phyloP scores from a whole-genome alignment of 2,797 vertebrate species.

The Sylvilagus floridanus region DNA sequence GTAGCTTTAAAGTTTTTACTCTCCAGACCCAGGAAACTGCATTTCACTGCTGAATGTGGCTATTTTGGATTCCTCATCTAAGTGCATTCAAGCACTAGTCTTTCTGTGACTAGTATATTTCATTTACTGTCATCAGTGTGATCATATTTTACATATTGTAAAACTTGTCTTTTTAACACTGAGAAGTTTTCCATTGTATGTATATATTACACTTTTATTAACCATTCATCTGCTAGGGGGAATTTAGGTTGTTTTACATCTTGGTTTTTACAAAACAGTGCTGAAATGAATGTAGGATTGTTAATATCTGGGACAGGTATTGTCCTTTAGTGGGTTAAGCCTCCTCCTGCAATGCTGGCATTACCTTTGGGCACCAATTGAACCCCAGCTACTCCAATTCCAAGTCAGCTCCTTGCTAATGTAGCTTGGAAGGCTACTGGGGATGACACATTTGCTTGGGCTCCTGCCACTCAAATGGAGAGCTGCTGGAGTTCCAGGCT shows the following conservation, averaged over 20 bases:
- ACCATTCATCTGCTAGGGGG: background rate
- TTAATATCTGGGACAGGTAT: no score
- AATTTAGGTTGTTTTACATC: background rate
- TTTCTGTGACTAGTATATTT: background rate
- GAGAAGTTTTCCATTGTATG: no score
- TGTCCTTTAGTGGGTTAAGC: no score
- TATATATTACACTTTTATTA: background rate
- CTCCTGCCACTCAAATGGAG: no score
- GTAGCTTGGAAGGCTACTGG: no score
- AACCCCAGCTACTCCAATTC: no score
- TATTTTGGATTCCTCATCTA: background rate
- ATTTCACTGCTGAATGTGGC: background rate
- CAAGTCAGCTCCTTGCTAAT: no score
- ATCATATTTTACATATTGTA: background rate
- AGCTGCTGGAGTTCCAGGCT: no score
- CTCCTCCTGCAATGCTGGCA: no score
- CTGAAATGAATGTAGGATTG: background rate
- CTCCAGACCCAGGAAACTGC: no score
- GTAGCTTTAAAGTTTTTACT: background rate
- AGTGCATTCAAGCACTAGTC: background rate
- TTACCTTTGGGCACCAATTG: no score
- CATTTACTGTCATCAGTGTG: background rate
- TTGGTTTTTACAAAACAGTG: background rate
- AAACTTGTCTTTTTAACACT: background rate
- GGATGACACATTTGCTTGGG: no score